Percentiles rank a stretch among this genome's conserved stretches.
phyloP scores from a whole-genome alignment of 2,888 invertebrate genomes.

The Ephialtes manifestator region DNA sequence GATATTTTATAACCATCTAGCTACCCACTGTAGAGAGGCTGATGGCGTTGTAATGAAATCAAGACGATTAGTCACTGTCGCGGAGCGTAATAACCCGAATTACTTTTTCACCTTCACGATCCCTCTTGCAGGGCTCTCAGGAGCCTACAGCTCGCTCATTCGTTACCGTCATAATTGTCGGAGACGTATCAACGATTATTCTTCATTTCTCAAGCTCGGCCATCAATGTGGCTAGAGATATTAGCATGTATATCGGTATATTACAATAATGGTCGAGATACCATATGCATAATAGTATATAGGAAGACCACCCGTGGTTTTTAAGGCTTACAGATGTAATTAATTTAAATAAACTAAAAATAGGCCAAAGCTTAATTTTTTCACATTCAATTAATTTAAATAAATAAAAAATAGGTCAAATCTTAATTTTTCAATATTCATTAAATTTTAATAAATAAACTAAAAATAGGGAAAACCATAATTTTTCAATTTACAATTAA shows the following conservation, averaged over 20 bases:
- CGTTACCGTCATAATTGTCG: slow-evolving; percentile 60
- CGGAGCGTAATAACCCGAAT: slow-evolving; percentile 65
- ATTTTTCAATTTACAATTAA: no score
- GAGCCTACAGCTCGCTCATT: slow-evolving; percentile 39
- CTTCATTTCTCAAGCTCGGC: slow-evolving; percentile 42
- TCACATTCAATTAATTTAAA: no score
- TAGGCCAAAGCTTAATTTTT: no score
- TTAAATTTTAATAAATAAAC: no score
- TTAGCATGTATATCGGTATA: slow-evolving; percentile 37
- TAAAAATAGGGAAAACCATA: no score
- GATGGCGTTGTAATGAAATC: slow-evolving; percentile 67
- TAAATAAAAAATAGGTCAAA: no score
- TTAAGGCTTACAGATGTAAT: background rate
- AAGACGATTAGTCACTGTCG: slow-evolving; percentile 70
- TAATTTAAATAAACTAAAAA: no score
- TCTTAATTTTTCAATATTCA: no score
- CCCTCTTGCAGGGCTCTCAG: slow-evolving; percentile 14
- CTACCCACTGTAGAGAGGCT: background rate
- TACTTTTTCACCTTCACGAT: slow-evolving; percentile 58
- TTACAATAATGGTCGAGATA: background rate
- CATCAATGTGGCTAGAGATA: slow-evolving; percentile 6
- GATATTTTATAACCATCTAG: background rate
- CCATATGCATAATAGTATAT: background rate
- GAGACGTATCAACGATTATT: slow-evolving; percentile 56
- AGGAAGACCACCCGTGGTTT: background rate